phyloP scores from a whole-genome alignment of 30 jellyfish, hydroid and myxozoan species.

The Chrysaora quinquecirrha region DNA sequence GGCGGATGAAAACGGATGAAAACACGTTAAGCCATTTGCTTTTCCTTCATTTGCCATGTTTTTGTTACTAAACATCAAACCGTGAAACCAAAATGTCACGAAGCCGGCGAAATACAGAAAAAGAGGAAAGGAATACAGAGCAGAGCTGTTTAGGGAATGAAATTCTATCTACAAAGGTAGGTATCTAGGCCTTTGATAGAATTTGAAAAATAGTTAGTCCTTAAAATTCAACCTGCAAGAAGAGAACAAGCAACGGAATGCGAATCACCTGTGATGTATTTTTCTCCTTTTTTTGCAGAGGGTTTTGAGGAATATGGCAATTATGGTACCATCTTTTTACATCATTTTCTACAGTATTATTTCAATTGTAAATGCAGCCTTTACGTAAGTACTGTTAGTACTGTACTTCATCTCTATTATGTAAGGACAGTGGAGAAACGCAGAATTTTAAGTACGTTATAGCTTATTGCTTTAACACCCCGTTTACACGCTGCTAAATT shows the following conservation, averaged over 20 bases:
- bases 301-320: constrained; percentile 28
- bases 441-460: neutral
- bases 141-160: neutral
- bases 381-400: too few relatives aligned
- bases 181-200: neutral
- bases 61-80: too few relatives aligned
- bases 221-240: too few relatives aligned
- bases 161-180: neutral
- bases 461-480: neutral
- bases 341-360: constrained; percentile 36
- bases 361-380: constrained; percentile 38
- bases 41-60: too few relatives aligned
- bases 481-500: neutral
- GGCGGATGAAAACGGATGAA: too few relatives aligned
- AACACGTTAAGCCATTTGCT: too few relatives aligned
- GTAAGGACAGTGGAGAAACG: too few relatives aligned
- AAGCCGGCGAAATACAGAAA: neutral
- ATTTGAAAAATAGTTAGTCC: neutral
- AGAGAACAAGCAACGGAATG: too few relatives aligned
- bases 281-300: constrained; percentile 18
- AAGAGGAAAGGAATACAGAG: neutral
- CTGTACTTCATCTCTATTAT: too few relatives aligned
- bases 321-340: constrained; percentile 59
- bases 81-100: neutral
- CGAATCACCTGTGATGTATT: too few relatives aligned